These are phyloP conservation scores for Galleria mellonella DNA, from an alignment of 1,140 invertebrate species.

Conservation along the genomic window DNA sequence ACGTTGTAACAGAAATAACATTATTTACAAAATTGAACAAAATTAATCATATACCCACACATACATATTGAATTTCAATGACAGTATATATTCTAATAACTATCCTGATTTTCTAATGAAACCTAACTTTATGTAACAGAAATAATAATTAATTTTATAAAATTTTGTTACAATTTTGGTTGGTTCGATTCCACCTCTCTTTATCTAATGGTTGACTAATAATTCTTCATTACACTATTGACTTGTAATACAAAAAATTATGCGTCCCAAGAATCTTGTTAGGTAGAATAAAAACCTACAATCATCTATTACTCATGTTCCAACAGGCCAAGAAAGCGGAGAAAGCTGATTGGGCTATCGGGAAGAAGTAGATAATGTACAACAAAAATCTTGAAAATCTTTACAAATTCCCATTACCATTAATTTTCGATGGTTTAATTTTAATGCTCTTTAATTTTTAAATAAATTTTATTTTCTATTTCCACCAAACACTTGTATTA, in stretches of 20 bases:
- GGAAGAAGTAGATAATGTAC: slow-evolving; percentile 77
- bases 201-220: background rate
- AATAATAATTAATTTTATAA: too few species aligned
- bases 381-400: background rate
- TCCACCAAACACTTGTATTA: background rate
- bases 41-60: background rate
- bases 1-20: too few species aligned
- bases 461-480: slow-evolving; percentile 52
- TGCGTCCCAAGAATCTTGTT: too few species aligned
- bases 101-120: too few species aligned
- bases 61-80: too few species aligned
- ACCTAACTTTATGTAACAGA: too few species aligned
- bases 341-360: slow-evolving; percentile 85
- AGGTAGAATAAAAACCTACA: slow-evolving; percentile 10
- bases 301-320: slow-evolving; percentile 42
- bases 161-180: background rate
- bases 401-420: slow-evolving; percentile 23
- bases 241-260: background rate
- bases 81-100: too few species aligned
- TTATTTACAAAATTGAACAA: background rate
- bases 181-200: too few species aligned
- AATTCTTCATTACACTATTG: background rate
- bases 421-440: slow-evolving; percentile 41
- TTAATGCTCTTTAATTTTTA: slow-evolving; percentile 50
- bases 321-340: slow-evolving; percentile 85